phyloP scores from a whole-genome alignment of 2,113 vertebrate genomes.

The Oxyruncus cristatus region DNA sequence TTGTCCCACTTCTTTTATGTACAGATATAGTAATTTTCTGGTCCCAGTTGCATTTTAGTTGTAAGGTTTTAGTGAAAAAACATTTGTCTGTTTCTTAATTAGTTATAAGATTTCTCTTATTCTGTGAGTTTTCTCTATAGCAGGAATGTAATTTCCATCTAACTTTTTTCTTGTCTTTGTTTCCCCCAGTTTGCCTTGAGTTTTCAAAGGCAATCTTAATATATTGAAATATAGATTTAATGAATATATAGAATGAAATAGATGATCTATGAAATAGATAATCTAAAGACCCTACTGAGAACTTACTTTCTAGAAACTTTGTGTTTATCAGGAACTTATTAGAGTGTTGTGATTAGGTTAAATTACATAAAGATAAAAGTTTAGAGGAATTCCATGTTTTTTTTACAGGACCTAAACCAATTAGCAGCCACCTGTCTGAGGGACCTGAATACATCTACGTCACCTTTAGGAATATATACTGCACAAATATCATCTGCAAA shows the following conservation, averaged over 20 bases:
- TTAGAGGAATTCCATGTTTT: constrained; percentile 25
- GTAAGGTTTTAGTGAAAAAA: constrained; percentile 31
- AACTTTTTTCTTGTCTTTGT: neutral
- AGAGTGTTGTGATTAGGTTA: neutral
- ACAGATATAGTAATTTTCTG: constrained; percentile 33
- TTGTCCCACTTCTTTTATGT: constrained; percentile 26
- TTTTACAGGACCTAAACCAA: constrained; percentile 6
- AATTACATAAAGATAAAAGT: constrained; percentile 15
- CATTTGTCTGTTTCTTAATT: constrained; percentile 50
- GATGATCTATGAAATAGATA: too few relatives aligned
- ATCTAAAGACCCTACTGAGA: neutral
- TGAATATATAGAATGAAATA: too few relatives aligned
- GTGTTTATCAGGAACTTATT: neutral
- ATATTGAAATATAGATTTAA: too few relatives aligned
- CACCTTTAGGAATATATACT: neutral
- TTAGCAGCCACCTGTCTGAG: neutral
- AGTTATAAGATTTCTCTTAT: constrained; percentile 22
- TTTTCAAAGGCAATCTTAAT: constrained; percentile 1
- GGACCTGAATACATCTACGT: neutral
- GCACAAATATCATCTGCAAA: constrained; percentile 14
- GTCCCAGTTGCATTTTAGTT: constrained; percentile 36
- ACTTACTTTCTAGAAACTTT: constrained; percentile 24
- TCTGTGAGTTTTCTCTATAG: neutral
- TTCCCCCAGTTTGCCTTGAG: neutral
- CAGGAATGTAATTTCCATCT: neutral